Percentiles rank a stretch among this genome's conserved stretches.
Conservation (phyloP, 2,113 vertebrate species). For the Crotalus horridus region DNA sequence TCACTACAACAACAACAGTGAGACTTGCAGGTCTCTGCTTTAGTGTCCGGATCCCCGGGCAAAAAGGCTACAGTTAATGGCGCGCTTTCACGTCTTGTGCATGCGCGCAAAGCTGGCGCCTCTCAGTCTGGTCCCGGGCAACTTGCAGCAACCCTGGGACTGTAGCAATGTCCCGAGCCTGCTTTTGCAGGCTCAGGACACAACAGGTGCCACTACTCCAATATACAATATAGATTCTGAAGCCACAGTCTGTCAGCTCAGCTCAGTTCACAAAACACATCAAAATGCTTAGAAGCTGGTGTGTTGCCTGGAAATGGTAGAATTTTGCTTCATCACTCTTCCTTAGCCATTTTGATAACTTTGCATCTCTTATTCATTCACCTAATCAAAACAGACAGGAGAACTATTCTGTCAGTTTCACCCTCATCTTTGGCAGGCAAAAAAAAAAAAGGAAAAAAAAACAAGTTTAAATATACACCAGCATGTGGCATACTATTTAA, state of each 20-base stretch:
- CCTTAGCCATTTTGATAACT: background rate
- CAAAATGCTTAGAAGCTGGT: background rate
- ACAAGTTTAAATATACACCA: conserved; percentile 31
- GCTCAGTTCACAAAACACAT: background rate
- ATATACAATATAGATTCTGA: background rate
- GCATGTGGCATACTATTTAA: conserved; percentile 32
- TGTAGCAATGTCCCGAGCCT: too few species aligned
- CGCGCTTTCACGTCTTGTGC: too few species aligned
- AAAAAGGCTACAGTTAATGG: too few species aligned
- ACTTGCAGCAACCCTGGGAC: too few species aligned
- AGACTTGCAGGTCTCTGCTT: too few species aligned
- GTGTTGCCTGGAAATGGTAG: background rate
- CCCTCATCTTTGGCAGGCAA: background rate
- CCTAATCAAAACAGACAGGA: background rate
- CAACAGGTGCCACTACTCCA: background rate
- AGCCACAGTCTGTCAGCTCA: background rate
- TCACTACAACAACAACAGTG: too few species aligned
- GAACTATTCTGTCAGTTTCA: background rate
- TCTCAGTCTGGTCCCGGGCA: too few species aligned
- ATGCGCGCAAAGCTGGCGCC: too few species aligned
- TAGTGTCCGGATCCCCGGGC: too few species aligned
- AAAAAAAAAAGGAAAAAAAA: conserved; percentile 18
- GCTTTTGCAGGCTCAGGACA: too few species aligned
- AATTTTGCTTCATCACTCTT: background rate
- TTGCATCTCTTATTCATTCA: background rate